Evolutionary conservation across 2,797 vertebrate species (phyloP), one percentile per base, ranked within the genome.

Genomic region (Danionella dracula): DNA sequence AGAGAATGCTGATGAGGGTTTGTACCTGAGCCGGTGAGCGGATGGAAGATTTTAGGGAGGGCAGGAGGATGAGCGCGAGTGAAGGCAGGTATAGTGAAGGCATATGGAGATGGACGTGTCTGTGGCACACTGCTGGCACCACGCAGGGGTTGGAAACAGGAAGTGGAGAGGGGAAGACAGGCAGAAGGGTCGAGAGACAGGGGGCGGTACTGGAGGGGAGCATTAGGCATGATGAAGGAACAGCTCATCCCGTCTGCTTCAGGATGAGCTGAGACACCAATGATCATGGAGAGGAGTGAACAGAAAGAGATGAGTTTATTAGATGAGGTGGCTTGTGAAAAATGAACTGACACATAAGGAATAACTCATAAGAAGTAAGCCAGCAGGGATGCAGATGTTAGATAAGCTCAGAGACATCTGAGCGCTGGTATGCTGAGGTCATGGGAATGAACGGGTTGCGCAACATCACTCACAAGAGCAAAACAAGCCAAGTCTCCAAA

Each of bases 11-110:
- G n/a, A n/a, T n/a, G n/a, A n/a, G n/a, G n/a, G n/a, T 3, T 0
- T 44, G 68, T 90, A 91, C 89, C 89, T 90, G 88, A 83, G 79
- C 76, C 75, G 8, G 73, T 61, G 50, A 56, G 10, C 1, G 83
- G 83, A 75, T 86, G 87, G 79, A 90, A 91, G 84, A 90, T 87
- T 88, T 85, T 87, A 21, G 89, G 87, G 57, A 90, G 84, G n/a
- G 75, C 85, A 46, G 89, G 89, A 42, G 87, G 87, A 75, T 89
- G 88, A 67, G 86, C 77, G 0, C 74, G 83, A 1, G 57, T 31
- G 68, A 88, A 89, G 66, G 87, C 83, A 7, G 87, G 86, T 31
- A 85, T 20, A 34, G 82, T 77, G 73, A 81, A 83, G 82, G 81
- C 78, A 46, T 83, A 81, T 4, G 51, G 68, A 23, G 87, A 79